Percentiles rank a stretch among this genome's conserved stretches.
Conservation (phyloP, 2,888 invertebrate genomes). For the Exocentrus adspersus region DNA sequence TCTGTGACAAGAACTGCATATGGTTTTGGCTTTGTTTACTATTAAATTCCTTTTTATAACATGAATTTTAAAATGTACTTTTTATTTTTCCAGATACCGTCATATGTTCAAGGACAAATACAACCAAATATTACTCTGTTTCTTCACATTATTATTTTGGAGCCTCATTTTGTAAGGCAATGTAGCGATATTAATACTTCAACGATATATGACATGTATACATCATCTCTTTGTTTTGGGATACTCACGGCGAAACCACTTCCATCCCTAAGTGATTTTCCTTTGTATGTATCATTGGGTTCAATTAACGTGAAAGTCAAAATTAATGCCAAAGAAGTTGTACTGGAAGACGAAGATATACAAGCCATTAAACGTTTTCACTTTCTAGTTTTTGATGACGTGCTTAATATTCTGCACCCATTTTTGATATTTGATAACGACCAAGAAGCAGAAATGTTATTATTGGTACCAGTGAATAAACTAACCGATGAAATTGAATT, state of each 20-base stretch:
- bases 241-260: slow-evolving; percentile 71
- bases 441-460: slow-evolving; percentile 62
- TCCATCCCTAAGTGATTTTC: slow-evolving; percentile 74
- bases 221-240: slow-evolving; percentile 68
- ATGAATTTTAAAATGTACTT: background rate
- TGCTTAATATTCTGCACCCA: slow-evolving; percentile 72
- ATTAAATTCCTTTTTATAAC: too few relatives aligned
- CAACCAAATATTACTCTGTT: slow-evolving; percentile 53
- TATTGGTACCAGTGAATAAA: slow-evolving; percentile 64
- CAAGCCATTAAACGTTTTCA: slow-evolving; percentile 73
- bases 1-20: too few relatives aligned
- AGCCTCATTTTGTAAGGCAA: slow-evolving; percentile 65
- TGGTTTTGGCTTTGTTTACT: too few relatives aligned
- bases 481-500: slow-evolving; percentile 69
- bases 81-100: slow-evolving; percentile 65
- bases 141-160: slow-evolving; percentile 70
- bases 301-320: slow-evolving; percentile 67
- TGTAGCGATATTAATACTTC: slow-evolving; percentile 65
- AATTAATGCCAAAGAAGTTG: slow-evolving; percentile 65
- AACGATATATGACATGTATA: slow-evolving; percentile 67
- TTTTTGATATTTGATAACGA: slow-evolving; percentile 69
- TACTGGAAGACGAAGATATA: slow-evolving; percentile 66
- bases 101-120: slow-evolving; percentile 62
- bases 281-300: slow-evolving; percentile 78
- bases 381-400: slow-evolving; percentile 76